Base-by-base conservation (phyloP, 2,888 invertebrate species). In the Eilema griseolum region DNA sequence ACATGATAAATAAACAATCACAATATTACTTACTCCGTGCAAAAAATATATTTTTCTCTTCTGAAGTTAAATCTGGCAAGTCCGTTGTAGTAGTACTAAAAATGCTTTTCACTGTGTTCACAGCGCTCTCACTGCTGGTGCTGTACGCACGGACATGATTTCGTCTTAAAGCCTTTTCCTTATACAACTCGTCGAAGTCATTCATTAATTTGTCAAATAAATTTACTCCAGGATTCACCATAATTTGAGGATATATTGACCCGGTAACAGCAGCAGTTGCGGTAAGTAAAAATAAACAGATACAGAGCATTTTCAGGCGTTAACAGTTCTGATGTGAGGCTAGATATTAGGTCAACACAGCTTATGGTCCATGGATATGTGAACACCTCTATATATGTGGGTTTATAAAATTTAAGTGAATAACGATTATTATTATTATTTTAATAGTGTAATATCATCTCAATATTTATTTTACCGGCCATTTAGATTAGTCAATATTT, bases 31-130 rank as follows among this genome's bases (percentile, higher is more conserved):
- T 67, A 67, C 66, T 60, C 10, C 66, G 60, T 46, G 66, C 66
- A 57, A 66, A 66, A 66, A 66, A 66, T 37, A 66, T 20, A 23
- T 12, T 41, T n/a, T 67, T 67, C 33, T 68, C 68, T 24, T 63
- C 68, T 20, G 33, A 26, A 37, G 57, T 57, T 26, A 66, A 57
- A 57, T 66, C 66, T 0, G 56, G 56, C 20, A 62, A 62, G 7
- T 65, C 64, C n/a, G 64, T 65, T n/a, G 1, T 7, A 1, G 33
- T 24, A 5, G 57, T 57, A 3, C 24, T 66, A 8, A 24, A 33
- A 28, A 57, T 20, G 24, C 23, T 31, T 57, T 2, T 56, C 3
- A 11, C 52, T 28, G 52, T 56, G 5, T 3, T 11, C 2, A n/a
- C 28, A 8, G 23, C 4, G 1, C 0, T n/a, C 10, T 33, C 57